Evolutionary conservation across 2,113 vertebrate species (phyloP).

Genomic region (Equus przewalskii): DNA sequence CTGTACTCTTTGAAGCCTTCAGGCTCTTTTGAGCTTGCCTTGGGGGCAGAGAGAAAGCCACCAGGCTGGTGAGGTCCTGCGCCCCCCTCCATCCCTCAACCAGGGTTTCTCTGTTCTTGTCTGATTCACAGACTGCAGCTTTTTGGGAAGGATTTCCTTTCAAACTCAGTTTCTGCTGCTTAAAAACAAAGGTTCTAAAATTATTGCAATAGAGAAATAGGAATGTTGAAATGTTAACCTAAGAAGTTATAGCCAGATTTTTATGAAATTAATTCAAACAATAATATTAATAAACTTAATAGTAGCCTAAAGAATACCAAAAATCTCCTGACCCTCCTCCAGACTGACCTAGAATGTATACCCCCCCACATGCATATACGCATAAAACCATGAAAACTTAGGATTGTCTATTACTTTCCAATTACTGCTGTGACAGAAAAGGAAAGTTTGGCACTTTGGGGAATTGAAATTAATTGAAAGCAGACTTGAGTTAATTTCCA

Average conservation of each 20-base stretch:
- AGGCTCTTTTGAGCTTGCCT: neutral
- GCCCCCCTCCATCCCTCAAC: neutral
- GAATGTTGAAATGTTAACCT: neutral
- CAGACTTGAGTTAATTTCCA: slow-evolving; percentile 86
- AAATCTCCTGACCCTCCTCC: slow-evolving; percentile 43
- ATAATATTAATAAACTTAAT: slow-evolving; percentile 36
- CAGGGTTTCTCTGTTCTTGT: neutral
- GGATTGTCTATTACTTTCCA: slow-evolving; percentile 78
- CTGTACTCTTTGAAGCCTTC: neutral
- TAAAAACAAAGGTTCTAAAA: slow-evolving; percentile 37
- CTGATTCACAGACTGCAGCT: neutral
- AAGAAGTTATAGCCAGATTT: neutral
- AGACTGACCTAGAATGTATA: slow-evolving; percentile 74
- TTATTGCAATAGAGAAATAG: slow-evolving; percentile 1
- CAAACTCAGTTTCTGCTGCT: slow-evolving; percentile 29
- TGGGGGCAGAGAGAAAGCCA: neutral
- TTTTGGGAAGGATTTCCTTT: neutral
- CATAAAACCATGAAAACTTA: slow-evolving; percentile 53
- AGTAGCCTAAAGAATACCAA: neutral
- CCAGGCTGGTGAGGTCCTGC: neutral
- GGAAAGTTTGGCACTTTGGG: slow-evolving; percentile 75
- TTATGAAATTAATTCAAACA: slow-evolving; percentile 49
- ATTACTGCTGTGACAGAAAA: slow-evolving; percentile 81
- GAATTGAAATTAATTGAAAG: slow-evolving; percentile 87
- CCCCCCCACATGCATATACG: neutral